Evolutionary conservation across 2,797 vertebrate genomes (phyloP).

Genomic region (Ispidina picta): DNA sequence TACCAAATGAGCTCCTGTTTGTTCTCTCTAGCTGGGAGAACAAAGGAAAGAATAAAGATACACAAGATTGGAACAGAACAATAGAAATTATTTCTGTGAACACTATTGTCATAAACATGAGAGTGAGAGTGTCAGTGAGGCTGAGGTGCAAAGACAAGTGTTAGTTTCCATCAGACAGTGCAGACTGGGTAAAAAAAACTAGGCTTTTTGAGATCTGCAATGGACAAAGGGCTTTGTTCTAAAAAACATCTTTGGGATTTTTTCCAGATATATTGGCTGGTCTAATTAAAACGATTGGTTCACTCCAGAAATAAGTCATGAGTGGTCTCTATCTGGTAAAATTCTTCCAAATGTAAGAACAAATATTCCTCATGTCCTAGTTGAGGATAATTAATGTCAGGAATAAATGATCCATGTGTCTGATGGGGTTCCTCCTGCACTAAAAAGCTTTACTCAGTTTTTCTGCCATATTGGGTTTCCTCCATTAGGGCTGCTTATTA

Average conservation of each 20-base stretch:
- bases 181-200: background rate
- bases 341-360: background rate
- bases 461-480: background rate
- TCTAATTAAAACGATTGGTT: constrained; percentile 45
- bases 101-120: background rate
- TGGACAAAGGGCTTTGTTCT: background rate
- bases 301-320: background rate
- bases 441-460: background rate
- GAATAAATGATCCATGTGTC: background rate
- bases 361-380: background rate
- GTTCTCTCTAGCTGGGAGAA: background rate
- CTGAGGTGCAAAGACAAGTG: background rate
- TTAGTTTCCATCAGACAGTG: background rate
- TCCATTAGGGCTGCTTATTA: background rate
- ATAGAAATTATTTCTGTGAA: background rate
- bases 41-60: background rate
- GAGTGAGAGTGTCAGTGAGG: background rate
- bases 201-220: background rate
- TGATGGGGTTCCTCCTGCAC: background rate
- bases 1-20: background rate
- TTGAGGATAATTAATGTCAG: background rate
- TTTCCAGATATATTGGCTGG: background rate
- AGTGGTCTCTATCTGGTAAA: background rate
- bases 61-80: background rate
- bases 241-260: background rate